A percentile compares a stretch with the other conserved stretches of the same genome.
phyloP scores from a whole-genome alignment of 2,888 invertebrate species.

The Rosalia funebris region DNA sequence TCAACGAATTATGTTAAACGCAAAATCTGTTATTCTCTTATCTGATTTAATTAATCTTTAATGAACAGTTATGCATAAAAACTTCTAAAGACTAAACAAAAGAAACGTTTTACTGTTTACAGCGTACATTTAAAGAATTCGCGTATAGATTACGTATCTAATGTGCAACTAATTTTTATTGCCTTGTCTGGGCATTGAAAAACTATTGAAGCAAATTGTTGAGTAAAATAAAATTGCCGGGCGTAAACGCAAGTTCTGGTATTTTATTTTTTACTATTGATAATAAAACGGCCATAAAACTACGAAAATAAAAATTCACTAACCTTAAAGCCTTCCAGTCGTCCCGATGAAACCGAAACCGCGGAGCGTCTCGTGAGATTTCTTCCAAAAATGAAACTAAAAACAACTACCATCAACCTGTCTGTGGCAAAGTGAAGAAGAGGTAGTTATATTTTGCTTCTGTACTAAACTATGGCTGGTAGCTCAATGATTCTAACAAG shows the following conservation, averaged over 20 bases:
- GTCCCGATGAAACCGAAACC: not conserved
- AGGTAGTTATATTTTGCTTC: slow-evolving; percentile 58
- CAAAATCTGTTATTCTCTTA: too few relatives aligned
- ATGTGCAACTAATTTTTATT: too few relatives aligned
- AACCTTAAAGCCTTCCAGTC: slow-evolving; percentile 23
- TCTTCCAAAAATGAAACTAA: slow-evolving; percentile 22
- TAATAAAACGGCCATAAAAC: not conserved
- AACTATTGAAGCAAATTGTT: too few relatives aligned
- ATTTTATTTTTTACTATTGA: not conserved
- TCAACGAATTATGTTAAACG: too few relatives aligned
- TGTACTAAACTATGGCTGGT: slow-evolving; percentile 64
- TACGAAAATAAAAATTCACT: slow-evolving; percentile 18
- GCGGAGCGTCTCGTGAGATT: not conserved
- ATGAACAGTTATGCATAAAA: not conserved
- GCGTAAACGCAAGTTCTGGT: too few relatives aligned
- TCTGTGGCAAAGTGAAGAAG: slow-evolving; percentile 29
- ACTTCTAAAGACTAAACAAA: too few relatives aligned
- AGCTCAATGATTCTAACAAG: slow-evolving; percentile 64
- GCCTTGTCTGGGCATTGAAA: too few relatives aligned
- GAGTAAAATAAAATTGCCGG: too few relatives aligned
- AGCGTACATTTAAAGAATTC: too few relatives aligned
- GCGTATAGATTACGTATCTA: too few relatives aligned
- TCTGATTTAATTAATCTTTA: not conserved
- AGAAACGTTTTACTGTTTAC: too few relatives aligned
- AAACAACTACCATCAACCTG: slow-evolving; percentile 23